phyloP scores from a whole-genome alignment of 2,113 vertebrate genomes.

The Pithys albifrons region DNA sequence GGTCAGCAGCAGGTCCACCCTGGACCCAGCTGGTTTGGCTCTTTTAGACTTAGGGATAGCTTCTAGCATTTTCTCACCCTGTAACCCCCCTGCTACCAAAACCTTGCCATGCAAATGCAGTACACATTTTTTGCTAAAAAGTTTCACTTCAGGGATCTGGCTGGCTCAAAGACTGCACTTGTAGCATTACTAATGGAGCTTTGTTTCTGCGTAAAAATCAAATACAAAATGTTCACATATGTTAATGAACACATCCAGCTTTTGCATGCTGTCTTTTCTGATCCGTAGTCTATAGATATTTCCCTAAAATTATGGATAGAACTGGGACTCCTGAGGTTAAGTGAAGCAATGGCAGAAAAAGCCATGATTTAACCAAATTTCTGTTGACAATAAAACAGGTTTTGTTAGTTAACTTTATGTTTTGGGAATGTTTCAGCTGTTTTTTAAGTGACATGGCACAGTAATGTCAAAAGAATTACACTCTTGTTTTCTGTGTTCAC shows the following conservation, averaged over 20 bases:
- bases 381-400: not conserved
- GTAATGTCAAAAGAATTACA: not conserved
- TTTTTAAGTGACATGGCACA: not conserved
- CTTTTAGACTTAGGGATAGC: not conserved
- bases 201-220: not conserved
- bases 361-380: not conserved
- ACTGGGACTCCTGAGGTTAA: not conserved
- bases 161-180: not conserved
- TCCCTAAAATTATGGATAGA: not conserved
- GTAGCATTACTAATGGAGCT: not conserved
- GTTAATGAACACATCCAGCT: not conserved
- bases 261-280: not conserved
- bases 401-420: not conserved
- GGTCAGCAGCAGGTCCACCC: fast-evolving
- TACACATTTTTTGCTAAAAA: not conserved
- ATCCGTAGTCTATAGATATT: not conserved
- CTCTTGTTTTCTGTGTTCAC: not conserved
- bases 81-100: not conserved
- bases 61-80: not conserved
- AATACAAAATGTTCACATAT: not conserved
- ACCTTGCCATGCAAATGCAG: not conserved
- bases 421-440: not conserved
- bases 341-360: not conserved
- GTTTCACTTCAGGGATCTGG: not conserved
- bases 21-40: not conserved